Conservation (phyloP, 1,140 invertebrate genomes). For the Drosophila takahashii region DNA sequence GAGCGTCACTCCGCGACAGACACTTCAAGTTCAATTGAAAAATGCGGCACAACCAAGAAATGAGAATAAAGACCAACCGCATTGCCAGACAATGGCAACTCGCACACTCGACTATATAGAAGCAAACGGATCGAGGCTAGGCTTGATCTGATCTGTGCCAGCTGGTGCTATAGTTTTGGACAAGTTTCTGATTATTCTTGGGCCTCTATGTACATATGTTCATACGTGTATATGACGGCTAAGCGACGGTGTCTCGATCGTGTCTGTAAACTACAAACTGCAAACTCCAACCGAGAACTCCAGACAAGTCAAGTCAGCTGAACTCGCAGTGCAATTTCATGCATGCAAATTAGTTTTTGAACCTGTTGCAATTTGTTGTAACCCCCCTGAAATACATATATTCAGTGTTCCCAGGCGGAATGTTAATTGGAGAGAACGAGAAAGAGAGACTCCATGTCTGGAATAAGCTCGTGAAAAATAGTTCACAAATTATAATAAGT, state of each 20-base stretch:
- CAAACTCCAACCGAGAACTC: constrained; percentile 27
- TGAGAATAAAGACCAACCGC: constrained; percentile 69
- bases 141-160: constrained; percentile 28
- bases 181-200: constrained; percentile 47
- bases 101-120: constrained; percentile 18
- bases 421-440: constrained; percentile 58
- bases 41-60: constrained; percentile 51
- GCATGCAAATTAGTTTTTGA: constrained; percentile 82
- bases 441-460: constrained; percentile 1
- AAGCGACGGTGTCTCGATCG: constrained; percentile 57
- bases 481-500: constrained; percentile 72
- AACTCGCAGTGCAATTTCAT: constrained; percentile 70
- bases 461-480: constrained; percentile 73
- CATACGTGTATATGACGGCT: constrained; percentile 38
- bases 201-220: neutral
- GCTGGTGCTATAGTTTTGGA: constrained; percentile 63
- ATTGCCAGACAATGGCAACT: constrained; percentile 69
- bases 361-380: constrained; percentile 76
- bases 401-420: constrained; percentile 57
- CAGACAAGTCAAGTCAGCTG: constrained; percentile 48
- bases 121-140: constrained; percentile 50
- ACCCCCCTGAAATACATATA: constrained; percentile 2
- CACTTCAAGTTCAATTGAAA: constrained; percentile 82
- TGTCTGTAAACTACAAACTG: constrained; percentile 25
- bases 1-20: constrained; percentile 38